Conservation (phyloP, 1,140 invertebrate species). For the Drosophila guanche region DNA sequence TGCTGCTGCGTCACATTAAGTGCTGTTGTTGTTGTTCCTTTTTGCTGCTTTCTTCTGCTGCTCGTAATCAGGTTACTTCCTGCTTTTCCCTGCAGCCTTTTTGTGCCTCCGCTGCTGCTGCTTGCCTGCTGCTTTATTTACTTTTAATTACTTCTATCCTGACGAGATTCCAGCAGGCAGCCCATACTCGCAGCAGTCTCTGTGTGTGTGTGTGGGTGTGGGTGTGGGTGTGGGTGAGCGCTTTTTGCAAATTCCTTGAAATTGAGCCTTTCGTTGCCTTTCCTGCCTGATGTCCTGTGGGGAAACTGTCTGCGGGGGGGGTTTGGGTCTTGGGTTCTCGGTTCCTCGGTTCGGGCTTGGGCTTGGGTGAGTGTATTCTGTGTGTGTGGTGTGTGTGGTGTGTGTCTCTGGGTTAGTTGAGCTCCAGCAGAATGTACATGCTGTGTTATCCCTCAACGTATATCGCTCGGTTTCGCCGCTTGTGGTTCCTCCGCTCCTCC, state of each 20-base stretch:
- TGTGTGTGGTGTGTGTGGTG: conserved; percentile 2
- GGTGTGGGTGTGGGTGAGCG: conserved; percentile 11
- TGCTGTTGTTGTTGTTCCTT: conserved; percentile 13
- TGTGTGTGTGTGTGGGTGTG: conserved; percentile 10
- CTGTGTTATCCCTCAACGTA: conserved; percentile 55
- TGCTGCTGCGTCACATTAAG: conserved; percentile 39
- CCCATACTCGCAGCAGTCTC: neutral
- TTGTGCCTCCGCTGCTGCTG: conserved; percentile 6
- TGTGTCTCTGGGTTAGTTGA: conserved; percentile 40
- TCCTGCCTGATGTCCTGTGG: conserved; percentile 47
- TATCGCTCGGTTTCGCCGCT: conserved; percentile 45
- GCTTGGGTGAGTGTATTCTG: neutral
- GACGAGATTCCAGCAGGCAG: conserved; percentile 39
- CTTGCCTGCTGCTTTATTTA: conserved; percentile 48
- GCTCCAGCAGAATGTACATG: conserved; percentile 58
- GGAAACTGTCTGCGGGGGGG: conserved; percentile 30
- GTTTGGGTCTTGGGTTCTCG: conserved; percentile 1
- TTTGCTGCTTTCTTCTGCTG: conserved; percentile 38
- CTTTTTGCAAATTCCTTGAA: conserved; percentile 64
- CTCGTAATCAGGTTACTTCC: conserved; percentile 48
- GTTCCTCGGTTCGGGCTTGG: neutral
- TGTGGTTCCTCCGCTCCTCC: conserved; percentile 3
- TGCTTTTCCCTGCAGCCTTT: conserved; percentile 14
- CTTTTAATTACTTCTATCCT: conserved; percentile 67
- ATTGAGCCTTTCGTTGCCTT: conserved; percentile 67